Evolutionary conservation across 2,113 vertebrate genomes (phyloP), one percentile per base, ranked within the genome.

Genomic region (Heloderma charlesbogerti): DNA sequence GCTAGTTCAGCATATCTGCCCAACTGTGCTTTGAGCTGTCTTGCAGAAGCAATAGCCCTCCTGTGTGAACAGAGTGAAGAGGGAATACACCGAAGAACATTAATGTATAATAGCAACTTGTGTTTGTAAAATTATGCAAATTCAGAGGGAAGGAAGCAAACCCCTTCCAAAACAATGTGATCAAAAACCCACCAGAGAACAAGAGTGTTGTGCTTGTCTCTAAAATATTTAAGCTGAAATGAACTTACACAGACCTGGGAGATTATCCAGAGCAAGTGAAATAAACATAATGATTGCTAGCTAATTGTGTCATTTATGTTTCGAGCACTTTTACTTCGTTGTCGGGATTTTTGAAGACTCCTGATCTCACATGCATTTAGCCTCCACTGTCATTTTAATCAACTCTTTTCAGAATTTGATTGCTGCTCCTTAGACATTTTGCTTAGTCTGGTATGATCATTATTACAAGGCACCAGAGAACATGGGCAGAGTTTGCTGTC

Each of bases 81-180:
- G 54, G 84, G 89, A 95, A 95, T 27, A 83, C 18, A 79, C 13
- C 93, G 85, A 94, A 63, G 7, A 89, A 66, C 3, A 87, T 54
- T 74, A 45, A 82, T 34, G 87, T 89, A 93, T 94, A 93, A 93
- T n/a, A 94, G 29, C 45, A 95, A 93, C 13, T 63, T 88, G 88
- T 74, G 87, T 74, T 91, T 87, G 90, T 93, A 92, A 95, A 95
- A 88, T 91, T 93, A 93, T 90, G 63, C 91, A 93, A 91, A 93
- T 88, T 85, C 16, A 89, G 78, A 86, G 80, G 4, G 93, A 43
- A 37, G 45, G 67, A 10, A 31, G 89, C 63, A 1, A n/a, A 34
- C 95, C 96, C 7, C 34, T 12, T 92, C 89, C 89, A 72, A 89
- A 94, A 81, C 43, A 45, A 79, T 88, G 71, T 75, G 71, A 95